phyloP scores from a whole-genome alignment of 2,797 vertebrate genomes.

The Salmo trutta region DNA sequence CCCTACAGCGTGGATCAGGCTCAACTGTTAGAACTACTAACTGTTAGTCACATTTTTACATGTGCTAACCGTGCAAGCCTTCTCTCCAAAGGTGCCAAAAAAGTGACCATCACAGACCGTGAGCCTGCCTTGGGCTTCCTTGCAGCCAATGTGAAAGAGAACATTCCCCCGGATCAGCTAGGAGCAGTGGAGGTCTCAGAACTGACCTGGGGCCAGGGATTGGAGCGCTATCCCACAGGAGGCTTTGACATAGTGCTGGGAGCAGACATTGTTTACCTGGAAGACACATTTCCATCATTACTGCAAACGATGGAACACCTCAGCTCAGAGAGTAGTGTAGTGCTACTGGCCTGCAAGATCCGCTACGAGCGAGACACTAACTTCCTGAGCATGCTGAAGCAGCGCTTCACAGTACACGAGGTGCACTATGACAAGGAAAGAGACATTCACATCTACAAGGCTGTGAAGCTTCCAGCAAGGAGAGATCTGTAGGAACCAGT shows the following conservation, averaged over 20 bases:
- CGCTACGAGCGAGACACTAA: conserved; percentile 88
- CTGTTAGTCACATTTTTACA: neutral
- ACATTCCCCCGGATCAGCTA: conserved; percentile 76
- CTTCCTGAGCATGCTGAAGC: conserved; percentile 83
- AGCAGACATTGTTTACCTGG: conserved; percentile 93
- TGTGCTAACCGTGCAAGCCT: neutral
- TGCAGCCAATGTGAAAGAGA: conserved; percentile 83
- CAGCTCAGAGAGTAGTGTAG: conserved; percentile 73
- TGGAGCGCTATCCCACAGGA: conserved; percentile 77
- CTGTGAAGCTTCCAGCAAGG: conserved; percentile 64
- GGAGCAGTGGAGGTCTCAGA: conserved; percentile 79
- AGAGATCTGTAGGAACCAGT: conserved; percentile 70
- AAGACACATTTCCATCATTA: conserved; percentile 88
- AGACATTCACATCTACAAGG: conserved; percentile 88
- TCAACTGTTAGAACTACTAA: neutral
- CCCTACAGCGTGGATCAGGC: too few species aligned
- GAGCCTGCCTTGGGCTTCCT: conserved; percentile 85
- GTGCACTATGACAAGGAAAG: conserved; percentile 83
- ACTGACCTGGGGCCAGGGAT: conserved; percentile 87
- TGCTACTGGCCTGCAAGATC: conserved; percentile 89
- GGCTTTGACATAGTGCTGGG: conserved; percentile 88
- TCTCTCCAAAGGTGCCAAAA: conserved; percentile 77
- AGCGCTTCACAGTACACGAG: conserved; percentile 77
- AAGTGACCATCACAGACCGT: conserved; percentile 90
- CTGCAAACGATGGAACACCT: conserved; percentile 86